Percentiles rank a stretch among this genome's conserved stretches.
phyloP scores from a whole-genome alignment of 2,113 vertebrate genomes.

The Hipposideros armiger region DNA sequence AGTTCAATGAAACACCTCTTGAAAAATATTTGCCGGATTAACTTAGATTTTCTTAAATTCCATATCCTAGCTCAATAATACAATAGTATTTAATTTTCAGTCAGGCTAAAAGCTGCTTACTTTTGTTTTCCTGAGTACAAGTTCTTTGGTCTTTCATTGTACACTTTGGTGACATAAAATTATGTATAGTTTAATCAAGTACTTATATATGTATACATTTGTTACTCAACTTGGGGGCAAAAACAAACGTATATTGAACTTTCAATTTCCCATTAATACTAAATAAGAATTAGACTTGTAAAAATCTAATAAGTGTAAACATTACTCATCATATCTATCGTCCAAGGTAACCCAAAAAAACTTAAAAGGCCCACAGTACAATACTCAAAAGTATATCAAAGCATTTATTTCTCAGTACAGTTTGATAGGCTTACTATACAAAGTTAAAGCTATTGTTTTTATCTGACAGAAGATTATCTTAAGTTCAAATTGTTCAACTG shows the following conservation, averaged over 20 bases:
- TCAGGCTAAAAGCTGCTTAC: slow-evolving; percentile 16
- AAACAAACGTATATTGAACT: neutral
- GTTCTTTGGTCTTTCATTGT: neutral
- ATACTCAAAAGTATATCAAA: slow-evolving; percentile 50
- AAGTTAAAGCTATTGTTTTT: slow-evolving; percentile 50
- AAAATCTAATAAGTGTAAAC: slow-evolving; percentile 48
- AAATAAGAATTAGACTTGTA: slow-evolving; percentile 33
- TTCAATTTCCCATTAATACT: slow-evolving; percentile 10
- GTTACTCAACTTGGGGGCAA: slow-evolving; percentile 49
- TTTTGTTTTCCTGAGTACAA: slow-evolving; percentile 38
- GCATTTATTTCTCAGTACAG: neutral
- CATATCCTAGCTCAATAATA: neutral
- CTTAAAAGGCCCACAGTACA: slow-evolving; percentile 51
- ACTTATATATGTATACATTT: neutral
- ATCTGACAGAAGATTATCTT: neutral
- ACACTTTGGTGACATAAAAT: slow-evolving; percentile 22
- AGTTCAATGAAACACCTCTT: slow-evolving; percentile 4
- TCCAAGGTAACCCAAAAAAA: slow-evolving; percentile 35
- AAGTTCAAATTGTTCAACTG: slow-evolving; percentile 64
- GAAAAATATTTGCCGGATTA: slow-evolving; percentile 19
- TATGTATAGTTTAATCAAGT: slow-evolving; percentile 37
- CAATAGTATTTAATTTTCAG: neutral
- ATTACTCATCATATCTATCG: neutral
- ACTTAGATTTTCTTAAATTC: neutral
- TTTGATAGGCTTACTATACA: neutral